Base-by-base conservation (phyloP, 2,888 invertebrate genomes). In the Teleiodes luculella region DNA sequence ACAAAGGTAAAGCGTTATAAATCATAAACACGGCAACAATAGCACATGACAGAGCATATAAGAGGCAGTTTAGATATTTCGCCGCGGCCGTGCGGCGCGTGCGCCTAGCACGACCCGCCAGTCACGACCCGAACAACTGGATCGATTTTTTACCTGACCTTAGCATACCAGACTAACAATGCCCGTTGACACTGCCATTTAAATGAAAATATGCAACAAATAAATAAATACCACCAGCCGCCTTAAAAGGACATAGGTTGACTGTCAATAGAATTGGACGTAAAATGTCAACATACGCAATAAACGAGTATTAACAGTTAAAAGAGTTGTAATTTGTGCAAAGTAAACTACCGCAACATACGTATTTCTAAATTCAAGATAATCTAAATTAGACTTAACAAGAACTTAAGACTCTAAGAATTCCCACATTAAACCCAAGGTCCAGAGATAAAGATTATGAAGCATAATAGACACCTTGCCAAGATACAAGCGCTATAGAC, bases 381-480 rank as follows among this genome's bases (percentile, higher is more conserved):
- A 80, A 82, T 78, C 75, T 78, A 73, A 80, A 78, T 82, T 74
- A 72, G 64, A 70, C 67, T 68, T 72, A 74, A 79, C 73, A 60
- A 64, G 69, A 74, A 64, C 64, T 56, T 62, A 66, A 68, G 71
- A 73, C 72, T 72, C 70, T 62, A 76, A 68, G 62, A 73, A 69
- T 83, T 86, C 85, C 76, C 83, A 86, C 86, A 82, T 78, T 81
- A 80, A 72, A 79, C 64, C 64, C 83, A 79, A 85, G 85, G 84
- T 74, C 77, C 58, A 24, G 18, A 18, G 36, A 48, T 18, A 52
- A 52, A 14, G 30, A 52, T 45, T 43, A 56, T 52, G 36, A 37
- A 33, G 47, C 33, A 47, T 53, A n/a, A n/a, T n/a, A 53, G 11
- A 28, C 28, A 37, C 16, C 33, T 14, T 16, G 37, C 37, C 4